Percentiles rank a stretch among this genome's conserved stretches.
Evolutionary conservation across 2,113 vertebrate genomes (phyloP).

Genomic region (Phylloscopus trochiloides): DNA sequence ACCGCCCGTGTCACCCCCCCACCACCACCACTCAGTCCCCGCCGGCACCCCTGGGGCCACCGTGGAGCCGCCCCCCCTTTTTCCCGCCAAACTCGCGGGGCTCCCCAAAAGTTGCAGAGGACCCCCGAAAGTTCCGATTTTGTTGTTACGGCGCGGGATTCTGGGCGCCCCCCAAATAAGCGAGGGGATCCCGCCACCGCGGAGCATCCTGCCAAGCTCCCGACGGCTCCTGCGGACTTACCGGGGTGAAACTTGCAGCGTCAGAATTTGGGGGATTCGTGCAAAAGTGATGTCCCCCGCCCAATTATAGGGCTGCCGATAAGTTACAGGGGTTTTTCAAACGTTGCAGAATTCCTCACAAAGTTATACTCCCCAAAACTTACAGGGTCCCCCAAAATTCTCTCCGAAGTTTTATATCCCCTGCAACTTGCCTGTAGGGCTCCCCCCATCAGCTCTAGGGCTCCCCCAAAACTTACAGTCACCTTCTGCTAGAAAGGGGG

Average conservation of each 20-base stretch:
- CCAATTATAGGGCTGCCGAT: background rate
- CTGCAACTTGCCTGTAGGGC: background rate
- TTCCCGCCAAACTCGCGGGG: background rate
- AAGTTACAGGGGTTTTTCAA: background rate
- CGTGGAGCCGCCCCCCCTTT: background rate
- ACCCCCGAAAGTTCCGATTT: background rate
- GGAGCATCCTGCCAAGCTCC: background rate
- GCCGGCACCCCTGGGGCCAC: too few relatives aligned
- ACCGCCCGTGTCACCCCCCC: background rate
- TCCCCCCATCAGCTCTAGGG: background rate
- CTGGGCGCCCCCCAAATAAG: background rate
- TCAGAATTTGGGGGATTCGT: background rate
- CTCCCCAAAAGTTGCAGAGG: background rate
- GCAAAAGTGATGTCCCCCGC: background rate
- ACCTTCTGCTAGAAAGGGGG: background rate
- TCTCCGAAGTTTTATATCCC: background rate
- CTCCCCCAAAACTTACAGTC: background rate
- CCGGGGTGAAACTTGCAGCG: accelerated
- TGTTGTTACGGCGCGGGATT: background rate
- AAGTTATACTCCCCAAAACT: background rate
- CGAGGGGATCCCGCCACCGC: accelerated
- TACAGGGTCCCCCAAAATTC: accelerated
- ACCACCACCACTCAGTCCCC: too few relatives aligned
- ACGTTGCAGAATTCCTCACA: too few relatives aligned
- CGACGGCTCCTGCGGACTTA: background rate